phyloP scores from a whole-genome alignment of 2,113 vertebrate genomes.

The Edolisoma coerulescens region DNA sequence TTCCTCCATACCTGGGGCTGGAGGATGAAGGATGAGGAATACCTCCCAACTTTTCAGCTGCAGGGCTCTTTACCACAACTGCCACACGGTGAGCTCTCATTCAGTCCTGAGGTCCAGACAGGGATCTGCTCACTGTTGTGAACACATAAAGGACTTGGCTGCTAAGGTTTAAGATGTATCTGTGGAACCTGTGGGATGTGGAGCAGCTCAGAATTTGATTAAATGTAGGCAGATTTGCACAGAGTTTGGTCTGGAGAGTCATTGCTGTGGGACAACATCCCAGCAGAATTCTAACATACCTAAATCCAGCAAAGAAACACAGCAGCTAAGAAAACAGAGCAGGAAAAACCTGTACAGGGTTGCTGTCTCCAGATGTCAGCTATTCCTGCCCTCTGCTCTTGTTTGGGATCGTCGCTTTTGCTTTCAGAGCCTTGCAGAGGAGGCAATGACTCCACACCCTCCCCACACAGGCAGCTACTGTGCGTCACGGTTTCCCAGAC shows the following conservation, averaged over 20 bases:
- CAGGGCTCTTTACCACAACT: accelerated
- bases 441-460: neutral
- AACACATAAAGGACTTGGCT: neutral
- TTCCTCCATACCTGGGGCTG: neutral
- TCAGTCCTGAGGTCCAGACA: neutral
- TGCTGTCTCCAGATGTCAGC: neutral
- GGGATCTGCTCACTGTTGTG: neutral
- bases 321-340: neutral
- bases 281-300: neutral
- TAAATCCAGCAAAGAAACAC: neutral
- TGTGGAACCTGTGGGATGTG: neutral
- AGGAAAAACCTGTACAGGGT: neutral
- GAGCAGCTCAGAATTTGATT: neutral
- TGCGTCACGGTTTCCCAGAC: accelerated
- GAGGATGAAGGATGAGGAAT: neutral
- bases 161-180: neutral
- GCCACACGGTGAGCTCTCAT: accelerated
- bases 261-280: neutral
- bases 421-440: neutral
- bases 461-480: neutral
- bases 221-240: neutral
- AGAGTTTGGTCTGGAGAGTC: neutral
- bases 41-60: neutral
- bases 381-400: neutral
- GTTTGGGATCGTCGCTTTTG: accelerated